Evolutionary conservation across 2,113 vertebrate genomes (phyloP).

Genomic region (Leptosomus discolor): DNA sequence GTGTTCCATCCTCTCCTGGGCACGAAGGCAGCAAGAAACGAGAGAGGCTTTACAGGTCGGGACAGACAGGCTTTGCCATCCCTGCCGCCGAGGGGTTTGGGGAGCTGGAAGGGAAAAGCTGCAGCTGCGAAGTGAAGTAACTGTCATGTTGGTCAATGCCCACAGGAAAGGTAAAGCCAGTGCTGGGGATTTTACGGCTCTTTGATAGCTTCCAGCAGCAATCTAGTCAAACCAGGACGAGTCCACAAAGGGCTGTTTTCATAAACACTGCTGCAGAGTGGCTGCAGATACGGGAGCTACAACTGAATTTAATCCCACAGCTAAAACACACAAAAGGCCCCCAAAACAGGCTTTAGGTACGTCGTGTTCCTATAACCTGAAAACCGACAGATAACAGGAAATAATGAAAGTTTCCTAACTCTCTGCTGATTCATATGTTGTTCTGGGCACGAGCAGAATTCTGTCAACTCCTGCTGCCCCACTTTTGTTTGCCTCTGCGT

Average conservation of each 20-base stretch:
- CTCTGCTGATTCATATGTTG: background rate
- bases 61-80: slow-evolving; percentile 38
- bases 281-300: slow-evolving; percentile 8
- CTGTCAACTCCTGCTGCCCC: background rate
- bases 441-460: background rate
- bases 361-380: background rate
- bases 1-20: slow-evolving; percentile 32
- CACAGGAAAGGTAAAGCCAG: slow-evolving; percentile 45
- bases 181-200: background rate
- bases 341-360: background rate
- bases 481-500: background rate
- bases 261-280: slow-evolving; percentile 16
- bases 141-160: slow-evolving; percentile 36
- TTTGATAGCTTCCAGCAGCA: slow-evolving; percentile 40
- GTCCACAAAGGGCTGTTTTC: slow-evolving; percentile 16
- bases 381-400: slow-evolving; percentile 24
- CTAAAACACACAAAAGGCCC: background rate
- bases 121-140: slow-evolving; percentile 31
- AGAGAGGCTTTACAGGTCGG: slow-evolving; percentile 62
- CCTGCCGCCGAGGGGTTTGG: background rate
- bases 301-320: slow-evolving; percentile 17
- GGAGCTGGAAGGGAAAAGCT: slow-evolving; percentile 44
- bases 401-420: background rate
- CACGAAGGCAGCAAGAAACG: slow-evolving; percentile 50
- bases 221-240: slow-evolving; percentile 43